phyloP scores from a whole-genome alignment of 2,113 vertebrate genomes.

The Tragelaphus scriptus region DNA sequence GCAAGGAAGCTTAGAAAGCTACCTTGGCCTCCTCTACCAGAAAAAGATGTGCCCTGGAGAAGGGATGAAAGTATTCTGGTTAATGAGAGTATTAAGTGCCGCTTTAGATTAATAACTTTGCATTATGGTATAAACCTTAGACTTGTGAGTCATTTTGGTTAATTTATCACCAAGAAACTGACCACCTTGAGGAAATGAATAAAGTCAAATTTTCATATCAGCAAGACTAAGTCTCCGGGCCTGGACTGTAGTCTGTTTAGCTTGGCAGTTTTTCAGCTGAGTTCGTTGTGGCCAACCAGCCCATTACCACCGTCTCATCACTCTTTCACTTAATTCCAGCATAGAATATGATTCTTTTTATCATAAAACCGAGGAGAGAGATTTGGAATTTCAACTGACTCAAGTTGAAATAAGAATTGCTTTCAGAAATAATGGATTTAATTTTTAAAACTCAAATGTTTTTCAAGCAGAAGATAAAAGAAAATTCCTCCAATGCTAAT shows the following conservation, averaged over 20 bases:
- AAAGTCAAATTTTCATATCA: not conserved
- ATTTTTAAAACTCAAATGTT: slow-evolving; percentile 2
- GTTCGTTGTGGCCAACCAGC: not conserved
- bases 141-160: not conserved
- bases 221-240: not conserved
- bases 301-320: not conserved
- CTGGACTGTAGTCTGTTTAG: not conserved
- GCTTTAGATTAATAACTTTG: not conserved
- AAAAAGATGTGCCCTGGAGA: not conserved
- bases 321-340: not conserved
- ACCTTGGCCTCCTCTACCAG: not conserved
- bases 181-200: not conserved
- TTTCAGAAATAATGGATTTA: slow-evolving; percentile 22
- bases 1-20: not conserved
- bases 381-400: not conserved
- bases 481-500: not conserved
- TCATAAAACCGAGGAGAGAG: not conserved
- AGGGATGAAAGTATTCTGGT: not conserved
- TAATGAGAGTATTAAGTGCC: not conserved
- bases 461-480: not conserved
- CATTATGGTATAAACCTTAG: not conserved
- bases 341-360: not conserved
- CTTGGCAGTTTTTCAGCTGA: not conserved
- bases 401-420: not conserved
- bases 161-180: not conserved